These are phyloP conservation scores for Sycobia sp. DNA, from an alignment of 1,140 invertebrate genomes.

Conservation along the genomic window DNA sequence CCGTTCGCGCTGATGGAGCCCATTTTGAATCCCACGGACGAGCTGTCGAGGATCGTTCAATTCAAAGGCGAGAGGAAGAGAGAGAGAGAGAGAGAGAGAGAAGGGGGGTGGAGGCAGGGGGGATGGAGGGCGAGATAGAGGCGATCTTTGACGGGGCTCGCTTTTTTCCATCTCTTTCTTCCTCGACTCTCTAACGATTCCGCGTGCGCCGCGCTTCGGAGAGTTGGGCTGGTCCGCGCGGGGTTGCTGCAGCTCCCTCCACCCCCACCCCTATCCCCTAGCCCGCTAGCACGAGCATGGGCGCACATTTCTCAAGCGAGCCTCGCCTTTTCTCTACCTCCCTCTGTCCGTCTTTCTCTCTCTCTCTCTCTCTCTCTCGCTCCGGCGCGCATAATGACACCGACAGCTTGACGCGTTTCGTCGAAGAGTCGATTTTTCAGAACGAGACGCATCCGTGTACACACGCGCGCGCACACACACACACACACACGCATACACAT, in stretches of 20 bases:
- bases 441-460: constrained; percentile 6
- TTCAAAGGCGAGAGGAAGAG: constrained; percentile 41
- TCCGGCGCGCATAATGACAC: constrained; percentile 25
- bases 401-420: constrained; percentile 32
- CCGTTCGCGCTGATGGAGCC: constrained; percentile 42
- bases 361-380: no score
- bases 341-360: constrained; percentile 3
- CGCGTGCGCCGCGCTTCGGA: no score
- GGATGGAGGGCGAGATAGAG: constrained; percentile 33
- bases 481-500: no score
- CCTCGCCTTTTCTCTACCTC: constrained; percentile 18
- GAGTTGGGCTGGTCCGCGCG: not conserved
- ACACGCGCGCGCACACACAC: no score
- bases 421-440: constrained; percentile 33
- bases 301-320: constrained; percentile 11
- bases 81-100: not conserved
- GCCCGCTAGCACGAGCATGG: no score
- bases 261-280: not conserved
- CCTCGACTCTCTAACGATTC: no score
- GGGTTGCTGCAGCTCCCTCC: not conserved
- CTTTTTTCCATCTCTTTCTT: no score
- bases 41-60: constrained; percentile 48
- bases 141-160: constrained; percentile 36
- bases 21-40: constrained; percentile 48
- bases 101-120: not conserved